These are phyloP conservation scores for Tethya wilhelma DNA, from an alignment of 37 sponge, comb jelly and placozoan genomes.

Conservation along the genomic window DNA sequence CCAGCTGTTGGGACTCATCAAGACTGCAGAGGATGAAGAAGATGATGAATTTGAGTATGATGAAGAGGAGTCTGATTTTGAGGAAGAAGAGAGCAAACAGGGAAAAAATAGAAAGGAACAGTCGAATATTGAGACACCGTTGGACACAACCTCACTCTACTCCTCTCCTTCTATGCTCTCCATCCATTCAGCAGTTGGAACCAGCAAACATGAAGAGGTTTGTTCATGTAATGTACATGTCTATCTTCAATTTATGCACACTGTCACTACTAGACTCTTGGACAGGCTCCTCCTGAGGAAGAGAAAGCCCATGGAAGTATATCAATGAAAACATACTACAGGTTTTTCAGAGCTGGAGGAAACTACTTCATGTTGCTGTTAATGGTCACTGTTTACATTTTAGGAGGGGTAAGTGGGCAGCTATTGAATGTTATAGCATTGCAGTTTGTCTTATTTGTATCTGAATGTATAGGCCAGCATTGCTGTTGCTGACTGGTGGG, in stretches of 20 bases:
- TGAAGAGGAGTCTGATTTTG: slow-evolving; percentile 3
- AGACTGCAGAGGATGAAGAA: not conserved
- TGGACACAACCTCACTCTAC: slow-evolving; percentile 17
- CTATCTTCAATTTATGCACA: too few species aligned
- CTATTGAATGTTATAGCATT: not conserved
- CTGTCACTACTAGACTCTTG: too few species aligned
- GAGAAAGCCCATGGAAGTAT: slow-evolving; percentile 68
- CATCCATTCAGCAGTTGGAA: slow-evolving; percentile 17
- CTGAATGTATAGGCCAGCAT: slow-evolving; percentile 37
- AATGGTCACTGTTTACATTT: not conserved
- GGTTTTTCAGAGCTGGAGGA: slow-evolving; percentile 65
- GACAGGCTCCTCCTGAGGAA: slow-evolving; percentile 39
- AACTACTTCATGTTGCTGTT: slow-evolving; percentile 30
- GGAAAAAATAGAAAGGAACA: not conserved
- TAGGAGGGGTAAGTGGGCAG: not conserved
- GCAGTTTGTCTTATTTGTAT: not conserved
- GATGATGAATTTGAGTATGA: slow-evolving; percentile 10
- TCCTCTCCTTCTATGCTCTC: slow-evolving; percentile 10
- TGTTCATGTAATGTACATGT: not conserved
- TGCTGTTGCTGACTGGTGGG: slow-evolving; percentile 72
- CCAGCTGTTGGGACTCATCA: not conserved
- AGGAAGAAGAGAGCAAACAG: slow-evolving; percentile 16
- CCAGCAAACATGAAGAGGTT: slow-evolving; percentile 26
- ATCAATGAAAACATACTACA: slow-evolving; percentile 66
- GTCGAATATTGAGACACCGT: not conserved